Base-by-base conservation (phyloP, 2,888 invertebrate genomes). In the Eristalis intricaria region DNA sequence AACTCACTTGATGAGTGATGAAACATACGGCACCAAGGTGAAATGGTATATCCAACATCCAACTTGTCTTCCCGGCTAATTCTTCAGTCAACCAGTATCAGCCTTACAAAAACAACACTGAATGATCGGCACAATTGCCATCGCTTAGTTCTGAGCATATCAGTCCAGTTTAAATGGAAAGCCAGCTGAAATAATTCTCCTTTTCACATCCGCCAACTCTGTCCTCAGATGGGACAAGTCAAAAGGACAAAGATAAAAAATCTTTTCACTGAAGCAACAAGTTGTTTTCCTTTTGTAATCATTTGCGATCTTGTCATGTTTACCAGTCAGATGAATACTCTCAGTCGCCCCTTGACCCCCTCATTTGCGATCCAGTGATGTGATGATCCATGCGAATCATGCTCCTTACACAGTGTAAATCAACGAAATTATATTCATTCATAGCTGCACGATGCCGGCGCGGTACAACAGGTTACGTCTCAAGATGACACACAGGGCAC, bases 341-440 rank as follows among this genome's bases (percentile, higher is more conserved):
- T 63, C 56, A 60, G 65, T 71, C 71, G 75, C 56, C 85, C 74
- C 73, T 2, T 86, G 85, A 86, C 78, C 85, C 82, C 82, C 78
- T 82, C 58, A 35, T 19, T 8, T 19, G 38, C 38, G 38, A 38
- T 38, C 13, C 66, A 58, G n/a, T n/a, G 3, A 2, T 65, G 26
- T n/a, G 38, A 38, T 19, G 68, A 73, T 84, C 70, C 64, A 73
- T 22, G 43, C 50, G 65, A 70, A 75, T 60, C 35, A 35, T 35
- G 19, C 13, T 61, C 60, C 75, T 35, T 7, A 56, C 40, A 56
- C 35, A 65, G 66, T 82, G 82, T 70, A 61, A 82, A 82, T 86
- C 61, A 70, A 74, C 78, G 64, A 78, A 74, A 86, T 86, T 78
- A 73, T 82, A 82, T 86, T 60, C 77, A 78, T 69, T 85, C 69